Evolutionary conservation across 1,140 invertebrate genomes (phyloP).

Genomic region (Brachionus rotundiformis): DNA sequence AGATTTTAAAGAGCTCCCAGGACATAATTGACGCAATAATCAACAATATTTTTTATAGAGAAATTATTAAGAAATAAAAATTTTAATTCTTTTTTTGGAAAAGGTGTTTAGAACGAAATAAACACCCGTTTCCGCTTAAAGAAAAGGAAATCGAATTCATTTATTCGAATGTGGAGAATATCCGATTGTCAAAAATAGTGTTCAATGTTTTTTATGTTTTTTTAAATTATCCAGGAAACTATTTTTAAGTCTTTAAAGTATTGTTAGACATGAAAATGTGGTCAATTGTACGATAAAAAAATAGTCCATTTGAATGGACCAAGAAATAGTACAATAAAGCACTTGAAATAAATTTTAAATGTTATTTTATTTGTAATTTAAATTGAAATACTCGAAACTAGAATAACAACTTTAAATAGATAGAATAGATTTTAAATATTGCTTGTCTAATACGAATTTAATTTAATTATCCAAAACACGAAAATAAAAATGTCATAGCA

Average conservation of each 20-base stretch:
- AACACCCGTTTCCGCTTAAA: neutral
- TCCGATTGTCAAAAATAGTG: neutral
- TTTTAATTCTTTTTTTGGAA: too few species aligned
- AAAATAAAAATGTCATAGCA: conserved; percentile 49
- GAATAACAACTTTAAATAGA: neutral
- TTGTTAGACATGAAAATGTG: conserved; percentile 43
- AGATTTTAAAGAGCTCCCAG: neutral
- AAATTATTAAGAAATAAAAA: too few species aligned
- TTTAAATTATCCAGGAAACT: conserved; percentile 25
- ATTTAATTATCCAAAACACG: conserved; percentile 48
- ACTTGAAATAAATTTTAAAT: conserved; percentile 36
- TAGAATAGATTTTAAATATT: conserved; percentile 42
- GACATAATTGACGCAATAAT: neutral
- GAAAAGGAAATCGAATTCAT: neutral
- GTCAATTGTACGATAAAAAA: conserved; percentile 44
- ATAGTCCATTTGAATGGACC: neutral
- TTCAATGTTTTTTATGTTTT: conserved; percentile 31
- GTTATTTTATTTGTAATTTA: conserved; percentile 25
- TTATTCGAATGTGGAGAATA: neutral
- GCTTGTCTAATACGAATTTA: conserved; percentile 48
- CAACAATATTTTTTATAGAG: too few species aligned
- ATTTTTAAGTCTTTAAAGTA: neutral
- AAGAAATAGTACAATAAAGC: conserved; percentile 2
- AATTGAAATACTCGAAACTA: conserved; percentile 21
- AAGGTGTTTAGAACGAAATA: neutral